Base-by-base conservation (phyloP, 30 jellyfish, hydroid and myxozoan genomes). In the Sanderia malayensis region DNA sequence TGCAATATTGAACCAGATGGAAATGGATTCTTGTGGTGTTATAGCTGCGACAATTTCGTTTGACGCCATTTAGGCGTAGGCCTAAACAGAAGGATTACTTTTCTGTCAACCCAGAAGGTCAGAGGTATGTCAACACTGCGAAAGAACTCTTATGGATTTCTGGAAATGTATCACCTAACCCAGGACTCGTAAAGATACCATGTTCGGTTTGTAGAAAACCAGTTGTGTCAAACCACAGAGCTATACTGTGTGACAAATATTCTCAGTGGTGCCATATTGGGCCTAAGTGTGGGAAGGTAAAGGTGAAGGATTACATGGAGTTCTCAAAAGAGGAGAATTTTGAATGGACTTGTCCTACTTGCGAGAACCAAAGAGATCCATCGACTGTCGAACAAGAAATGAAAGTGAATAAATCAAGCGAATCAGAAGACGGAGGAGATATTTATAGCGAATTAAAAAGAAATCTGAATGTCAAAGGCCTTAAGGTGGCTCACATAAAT, bases 251-350 rank as follows among this genome's bases (percentile, higher is more conserved):
- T 37, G 52, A 37, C 52, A 37, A 37, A 37, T 37, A 13, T 37
- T 37, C 52, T 37, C 6, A 13, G 52, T 37, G 52, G 52, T 37
- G 52, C 52, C 52, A 37, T 37, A 37, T 37, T 37, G 52, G 52
- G 52, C 52, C 52, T 37, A 37, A 37, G 52, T 37, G 52, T 37
- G 52, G 52, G 52, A 37, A 37, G 52, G 52, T 37, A 37, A 37
- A 37, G 52, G 52, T 37, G 52, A 37, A 37, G 13, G 52, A 37
- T 37, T 37, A 37, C 52, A 37, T 37, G 6, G 52, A 37, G 52
- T 37, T 4, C 13, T 37, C 52, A 37, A 37, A 37, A 37, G 52
- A 37, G 52, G 52, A 4, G 52, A 37, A 37, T 37, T 37, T 37
- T 37, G 52, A 37, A 37, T 37, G 52, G 52, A 37, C 52, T 37